Percentiles rank a stretch among this genome's conserved stretches.
Evolutionary conservation across 1,140 invertebrate genomes (phyloP).

Genomic region (Euwallacea similis): DNA sequence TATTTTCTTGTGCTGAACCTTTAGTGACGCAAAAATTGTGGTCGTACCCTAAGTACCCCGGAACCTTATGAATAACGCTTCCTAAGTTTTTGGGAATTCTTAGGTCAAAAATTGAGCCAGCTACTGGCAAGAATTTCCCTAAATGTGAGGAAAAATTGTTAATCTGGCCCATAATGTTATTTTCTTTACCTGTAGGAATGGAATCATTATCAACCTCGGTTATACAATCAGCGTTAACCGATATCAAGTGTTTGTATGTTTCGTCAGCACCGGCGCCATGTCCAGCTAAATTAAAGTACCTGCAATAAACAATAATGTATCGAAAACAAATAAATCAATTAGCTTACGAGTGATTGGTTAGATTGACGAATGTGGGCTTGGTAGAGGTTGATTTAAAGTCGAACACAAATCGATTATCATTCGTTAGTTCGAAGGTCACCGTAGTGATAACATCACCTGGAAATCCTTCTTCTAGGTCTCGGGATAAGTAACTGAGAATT

Average conservation of each 20-base stretch:
- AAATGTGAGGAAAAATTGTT: not conserved
- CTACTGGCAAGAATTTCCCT: slow-evolving; percentile 49
- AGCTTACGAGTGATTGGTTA: slow-evolving; percentile 80
- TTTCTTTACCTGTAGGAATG: slow-evolving; percentile 75
- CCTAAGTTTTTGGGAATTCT: slow-evolving; percentile 61
- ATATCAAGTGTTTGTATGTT: slow-evolving; percentile 73
- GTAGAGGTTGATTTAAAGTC: slow-evolving; percentile 72
- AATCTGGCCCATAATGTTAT: not conserved
- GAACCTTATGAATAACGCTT: slow-evolving; percentile 54
- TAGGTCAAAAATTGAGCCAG: slow-evolving; percentile 62
- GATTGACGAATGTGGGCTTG: slow-evolving; percentile 82
- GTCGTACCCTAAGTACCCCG: slow-evolving; percentile 66
- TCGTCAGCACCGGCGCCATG: slow-evolving; percentile 63
- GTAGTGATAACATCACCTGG: slow-evolving; percentile 74
- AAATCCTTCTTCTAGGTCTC: slow-evolving; percentile 84
- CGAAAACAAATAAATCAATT: not conserved
- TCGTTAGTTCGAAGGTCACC: slow-evolving; percentile 70
- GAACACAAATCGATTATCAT: slow-evolving; percentile 72
- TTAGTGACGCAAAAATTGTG: slow-evolving; percentile 68
- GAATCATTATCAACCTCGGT: slow-evolving; percentile 72
- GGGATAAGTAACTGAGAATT: slow-evolving; percentile 48
- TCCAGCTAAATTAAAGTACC: slow-evolving; percentile 90
- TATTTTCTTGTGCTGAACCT: slow-evolving; percentile 46
- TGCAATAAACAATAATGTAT: slow-evolving; percentile 1
- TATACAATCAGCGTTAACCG: slow-evolving; percentile 75